Evolutionary conservation across 2,888 invertebrate species (phyloP), one percentile per base, ranked within the genome.

Genomic region (Flabesymbios commensalis): DNA sequence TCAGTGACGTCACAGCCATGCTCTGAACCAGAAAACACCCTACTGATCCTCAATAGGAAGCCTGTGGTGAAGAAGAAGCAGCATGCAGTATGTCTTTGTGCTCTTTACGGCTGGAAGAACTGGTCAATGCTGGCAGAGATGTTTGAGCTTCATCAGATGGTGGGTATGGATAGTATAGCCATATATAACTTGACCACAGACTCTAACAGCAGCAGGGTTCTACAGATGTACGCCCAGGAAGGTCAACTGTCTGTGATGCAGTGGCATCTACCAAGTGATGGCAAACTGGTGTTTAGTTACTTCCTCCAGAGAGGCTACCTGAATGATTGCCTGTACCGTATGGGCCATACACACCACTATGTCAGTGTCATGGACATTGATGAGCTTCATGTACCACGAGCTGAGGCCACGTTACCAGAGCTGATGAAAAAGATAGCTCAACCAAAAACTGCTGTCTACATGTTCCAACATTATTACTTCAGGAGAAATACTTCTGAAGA

Each of bases 391-490:
- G 53, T 58, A 2, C 68, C 68, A 3, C 19, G 68, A 41, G 28
- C 29, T 22, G 33, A 36, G 19, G 7, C 22, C 10, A 60, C 60
- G 10, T 65, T 59, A 65, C 42, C 47, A 2, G 26, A 51, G 26
- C 22, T 68, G 36, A 45, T 65, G 33, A 19, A 58, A 22, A n/a
- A n/a, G 24, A 39, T 68, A 14, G 42, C 24, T 14, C 47, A 53
- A 45, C 63, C 65, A 1, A 10, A 62, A 2, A 28, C 32, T 33
- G 67, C 59, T 7, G 61, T 54, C 26, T 67, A 67, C 33, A 32
- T 67, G 28, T 67, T 67, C 55, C 67, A 67, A 41, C 67, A 67
- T 49, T 53, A 51, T n/a, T 68, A 68, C 53, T 63, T 63, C 59
- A 33, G 63, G 5, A 26, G 63, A 41, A 65, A 63, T 48, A 36